Base-by-base conservation (phyloP, 2,113 vertebrate species). In the Planiliza haematocheilus region DNA sequence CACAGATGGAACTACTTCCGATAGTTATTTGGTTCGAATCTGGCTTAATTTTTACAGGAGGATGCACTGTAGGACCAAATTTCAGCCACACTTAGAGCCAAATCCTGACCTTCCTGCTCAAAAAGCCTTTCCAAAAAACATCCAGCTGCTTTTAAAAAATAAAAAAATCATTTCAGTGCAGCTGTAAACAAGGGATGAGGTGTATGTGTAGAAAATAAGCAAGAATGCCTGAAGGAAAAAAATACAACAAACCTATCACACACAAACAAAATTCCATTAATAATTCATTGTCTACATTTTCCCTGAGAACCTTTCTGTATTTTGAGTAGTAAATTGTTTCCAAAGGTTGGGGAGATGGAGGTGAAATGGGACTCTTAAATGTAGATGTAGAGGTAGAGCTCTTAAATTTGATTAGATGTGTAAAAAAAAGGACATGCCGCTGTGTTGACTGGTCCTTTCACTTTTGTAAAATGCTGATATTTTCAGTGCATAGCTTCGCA, bases 181-280 rank as follows among this genome's bases (percentile, higher is more conserved):
- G 63, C n/a, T 81, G 84, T 70, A 46, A 74, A 83, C 48, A 68
- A 60, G 20, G 24, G 12, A 74, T 30, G 18, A 56, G 21, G 71
- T 65, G 48, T 51, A 36, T 55, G 34, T 46, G 48, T 3, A 17
- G 18, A 55, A 63, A 65, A 52, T 48, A 36, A 37, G 9, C 8
- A 5, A 45, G 24, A 30, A n/a, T n/a, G n/a, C n/a, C 24, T 3
- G 24, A 46, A 49, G 62, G 59, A 56, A 69, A 74, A 79, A 14
- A 56, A 37, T 55, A 64, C 62, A 17, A 55, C 52, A 38, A 12
- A 62, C 14, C n/a, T 49, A 41, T 12, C 4, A 36, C 20, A 63
- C 24, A 62, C 4, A 36, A 30, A 63, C n/a, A 62, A 60, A 46
- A 3, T 11, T 3, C 0, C 11, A 70, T 82, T 45, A 77, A 83